A percentile compares a stretch with the other conserved stretches of the same genome.
These are phyloP conservation scores for Phrynocephalus guinanensis DNA, from an alignment of 2,797 vertebrate species.

Conservation along the genomic window DNA sequence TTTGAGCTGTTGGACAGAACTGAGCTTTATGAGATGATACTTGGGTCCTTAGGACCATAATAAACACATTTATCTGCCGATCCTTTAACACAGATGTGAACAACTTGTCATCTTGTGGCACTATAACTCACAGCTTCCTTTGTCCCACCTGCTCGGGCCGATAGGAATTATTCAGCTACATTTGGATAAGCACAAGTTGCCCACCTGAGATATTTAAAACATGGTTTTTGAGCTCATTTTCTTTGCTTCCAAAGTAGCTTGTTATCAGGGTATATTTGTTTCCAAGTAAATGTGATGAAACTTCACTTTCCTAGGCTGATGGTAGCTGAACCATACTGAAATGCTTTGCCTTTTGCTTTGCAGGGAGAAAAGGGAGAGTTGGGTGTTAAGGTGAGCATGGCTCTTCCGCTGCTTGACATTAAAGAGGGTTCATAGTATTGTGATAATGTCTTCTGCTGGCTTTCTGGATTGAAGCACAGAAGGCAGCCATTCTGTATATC, in stretches of 20 bases:
- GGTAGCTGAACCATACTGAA: background rate
- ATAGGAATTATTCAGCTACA: background rate
- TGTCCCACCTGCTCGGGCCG: background rate
- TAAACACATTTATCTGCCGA: background rate
- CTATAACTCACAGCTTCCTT: background rate
- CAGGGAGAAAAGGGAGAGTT: constrained; percentile 87
- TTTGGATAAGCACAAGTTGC: background rate
- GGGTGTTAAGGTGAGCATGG: constrained; percentile 81
- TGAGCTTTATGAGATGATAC: background rate
- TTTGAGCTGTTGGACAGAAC: background rate
- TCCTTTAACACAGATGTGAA: background rate
- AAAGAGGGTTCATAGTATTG: background rate
- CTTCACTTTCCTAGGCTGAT: constrained; percentile 1
- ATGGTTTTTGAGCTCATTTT: background rate
- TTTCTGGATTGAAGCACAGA: background rate
- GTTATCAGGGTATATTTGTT: background rate
- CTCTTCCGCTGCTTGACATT: background rate
- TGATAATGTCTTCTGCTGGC: background rate
- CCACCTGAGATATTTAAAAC: background rate
- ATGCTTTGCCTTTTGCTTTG: constrained; percentile 46
- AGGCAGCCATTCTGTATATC: background rate
- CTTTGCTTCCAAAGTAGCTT: background rate
- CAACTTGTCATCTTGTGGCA: background rate
- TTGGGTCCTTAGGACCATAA: background rate
- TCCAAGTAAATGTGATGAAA: background rate